A percentile compares a stretch with the other conserved stretches of the same genome.
Conservation (phyloP, 2,888 invertebrate genomes). For the Petrophora chlorosata region DNA sequence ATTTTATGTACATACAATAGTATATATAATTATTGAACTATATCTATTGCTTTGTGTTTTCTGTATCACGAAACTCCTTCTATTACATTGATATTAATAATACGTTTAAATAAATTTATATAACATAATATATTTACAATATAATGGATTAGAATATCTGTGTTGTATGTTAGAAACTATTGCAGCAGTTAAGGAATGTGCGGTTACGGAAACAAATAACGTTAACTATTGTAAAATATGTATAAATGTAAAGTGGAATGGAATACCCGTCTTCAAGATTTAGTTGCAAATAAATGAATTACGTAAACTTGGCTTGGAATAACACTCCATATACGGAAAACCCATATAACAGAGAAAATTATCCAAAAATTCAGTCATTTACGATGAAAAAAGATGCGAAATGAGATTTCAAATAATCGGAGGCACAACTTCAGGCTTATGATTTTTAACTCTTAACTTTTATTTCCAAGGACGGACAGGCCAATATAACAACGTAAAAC, state of each 20-base stretch:
- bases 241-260: constrained; percentile 58
- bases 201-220: constrained; percentile 42
- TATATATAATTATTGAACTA: constrained; percentile 39
- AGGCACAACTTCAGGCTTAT: constrained; percentile 79
- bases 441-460: constrained; percentile 39
- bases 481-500: constrained; percentile 38
- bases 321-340: not conserved
- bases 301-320: not conserved
- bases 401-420: constrained; percentile 61
- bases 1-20: constrained; percentile 37
- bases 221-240: constrained; percentile 46
- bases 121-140: constrained; percentile 40
- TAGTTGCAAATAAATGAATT: constrained; percentile 16
- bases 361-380: constrained; percentile 5
- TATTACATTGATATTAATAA: constrained; percentile 17
- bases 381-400: constrained; percentile 48
- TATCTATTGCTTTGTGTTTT: constrained; percentile 57
- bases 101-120: constrained; percentile 34
- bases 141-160: constrained; percentile 42
- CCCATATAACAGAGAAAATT: not conserved
- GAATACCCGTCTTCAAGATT: constrained; percentile 50
- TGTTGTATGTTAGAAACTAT: constrained; percentile 60
- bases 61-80: constrained; percentile 38
- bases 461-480: constrained; percentile 70
- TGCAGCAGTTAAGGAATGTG: constrained; percentile 75